Conservation (phyloP, 2,888 invertebrate genomes). For the Lottia gigantea region DNA sequence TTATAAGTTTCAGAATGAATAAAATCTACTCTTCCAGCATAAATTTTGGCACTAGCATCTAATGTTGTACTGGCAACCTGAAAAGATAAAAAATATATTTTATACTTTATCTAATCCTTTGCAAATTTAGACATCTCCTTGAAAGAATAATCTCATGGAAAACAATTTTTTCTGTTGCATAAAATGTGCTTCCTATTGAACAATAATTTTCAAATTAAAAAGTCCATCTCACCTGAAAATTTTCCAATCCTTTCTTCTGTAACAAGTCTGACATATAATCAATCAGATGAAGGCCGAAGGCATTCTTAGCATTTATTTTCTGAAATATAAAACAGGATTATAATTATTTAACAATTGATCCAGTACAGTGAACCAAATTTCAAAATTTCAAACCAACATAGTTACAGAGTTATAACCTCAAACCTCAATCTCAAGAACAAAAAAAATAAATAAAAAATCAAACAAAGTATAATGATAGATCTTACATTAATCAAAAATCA, state of each 20-base stretch:
- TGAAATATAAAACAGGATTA: slow-evolving; percentile 65
- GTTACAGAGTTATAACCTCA: too few relatives aligned
- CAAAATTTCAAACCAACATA: too few relatives aligned
- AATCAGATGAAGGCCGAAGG: slow-evolving; percentile 87
- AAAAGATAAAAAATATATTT: slow-evolving; percentile 46
- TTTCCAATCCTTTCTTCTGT: slow-evolving; percentile 78
- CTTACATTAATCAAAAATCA: slow-evolving; percentile 69
- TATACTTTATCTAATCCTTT: not conserved
- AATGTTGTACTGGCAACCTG: slow-evolving; percentile 85
- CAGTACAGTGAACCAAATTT: too few relatives aligned
- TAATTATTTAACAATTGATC: too few relatives aligned
- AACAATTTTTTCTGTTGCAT: not conserved
- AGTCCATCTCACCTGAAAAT: slow-evolving; percentile 68
- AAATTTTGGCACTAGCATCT: slow-evolving; percentile 89
- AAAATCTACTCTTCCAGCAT: slow-evolving; percentile 87
- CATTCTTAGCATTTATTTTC: slow-evolving; percentile 91
- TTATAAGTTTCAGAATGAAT: slow-evolving; percentile 84
- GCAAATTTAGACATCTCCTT: too few relatives aligned
- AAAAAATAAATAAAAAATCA: not conserved
- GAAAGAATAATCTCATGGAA: not conserved
- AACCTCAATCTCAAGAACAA: not conserved
- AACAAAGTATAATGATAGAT: not conserved
- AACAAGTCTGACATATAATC: slow-evolving; percentile 85
- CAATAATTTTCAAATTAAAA: not conserved
- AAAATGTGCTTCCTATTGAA: not conserved